Percentiles rank a stretch among this genome's conserved stretches.
phyloP scores from a whole-genome alignment of 2,113 vertebrate species.

The Ophthalmolycus amberensis region DNA sequence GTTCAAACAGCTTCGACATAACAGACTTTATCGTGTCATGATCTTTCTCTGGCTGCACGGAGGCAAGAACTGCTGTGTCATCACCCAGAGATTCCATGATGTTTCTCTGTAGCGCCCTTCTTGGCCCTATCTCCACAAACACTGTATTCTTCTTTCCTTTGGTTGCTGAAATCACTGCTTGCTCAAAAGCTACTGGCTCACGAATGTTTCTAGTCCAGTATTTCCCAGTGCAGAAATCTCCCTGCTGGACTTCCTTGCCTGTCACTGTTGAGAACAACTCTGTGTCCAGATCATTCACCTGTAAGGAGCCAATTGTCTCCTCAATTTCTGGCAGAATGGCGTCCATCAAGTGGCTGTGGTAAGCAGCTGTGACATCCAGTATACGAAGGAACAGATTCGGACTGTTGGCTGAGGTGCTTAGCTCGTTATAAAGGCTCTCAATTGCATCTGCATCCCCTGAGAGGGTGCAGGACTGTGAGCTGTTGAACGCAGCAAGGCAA shows the following conservation, averaged over 20 bases:
- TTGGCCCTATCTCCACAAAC: slow-evolving; percentile 88
- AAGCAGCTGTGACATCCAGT: slow-evolving; percentile 86
- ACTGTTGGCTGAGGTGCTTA: slow-evolving; percentile 75
- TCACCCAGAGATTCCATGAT: slow-evolving; percentile 85
- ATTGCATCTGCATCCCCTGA: slow-evolving; percentile 85
- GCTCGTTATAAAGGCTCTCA: slow-evolving; percentile 69
- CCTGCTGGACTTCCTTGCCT: slow-evolving; percentile 71
- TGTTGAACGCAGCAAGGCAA: slow-evolving; percentile 88
- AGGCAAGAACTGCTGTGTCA: slow-evolving; percentile 75
- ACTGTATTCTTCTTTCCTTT: slow-evolving; percentile 77
- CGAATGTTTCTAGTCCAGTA: slow-evolving; percentile 90
- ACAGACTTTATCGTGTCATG: slow-evolving; percentile 77
- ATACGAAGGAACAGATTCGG: slow-evolving; percentile 85
- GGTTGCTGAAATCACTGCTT: slow-evolving; percentile 78
- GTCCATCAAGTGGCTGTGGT: slow-evolving; percentile 92
- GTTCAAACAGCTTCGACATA: slow-evolving; percentile 83
- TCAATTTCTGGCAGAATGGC: slow-evolving; percentile 80
- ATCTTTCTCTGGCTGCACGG: slow-evolving; percentile 82
- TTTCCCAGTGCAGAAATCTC: slow-evolving; percentile 83
- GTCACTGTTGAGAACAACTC: slow-evolving; percentile 89
- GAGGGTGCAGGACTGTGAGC: slow-evolving; percentile 87
- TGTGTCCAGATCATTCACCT: slow-evolving; percentile 65
- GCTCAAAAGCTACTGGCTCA: slow-evolving; percentile 84
- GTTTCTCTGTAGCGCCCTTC: slow-evolving; percentile 82
- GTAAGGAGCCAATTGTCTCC: slow-evolving; percentile 76